phyloP scores from a whole-genome alignment of 2,797 vertebrate genomes.

The Euphonia xanthogaster region DNA sequence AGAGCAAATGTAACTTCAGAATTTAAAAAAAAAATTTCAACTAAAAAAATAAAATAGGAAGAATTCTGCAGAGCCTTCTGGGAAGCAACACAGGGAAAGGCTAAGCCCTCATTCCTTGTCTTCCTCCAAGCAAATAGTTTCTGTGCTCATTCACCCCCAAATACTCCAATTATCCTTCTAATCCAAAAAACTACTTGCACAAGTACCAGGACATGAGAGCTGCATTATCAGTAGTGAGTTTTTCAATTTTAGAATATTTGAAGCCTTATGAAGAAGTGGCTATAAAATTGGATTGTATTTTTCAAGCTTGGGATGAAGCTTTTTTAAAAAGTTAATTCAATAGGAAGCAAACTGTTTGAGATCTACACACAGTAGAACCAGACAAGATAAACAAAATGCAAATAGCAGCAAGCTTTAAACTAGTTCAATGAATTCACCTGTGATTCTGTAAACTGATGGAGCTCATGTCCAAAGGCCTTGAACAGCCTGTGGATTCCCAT shows the following conservation, averaged over 20 bases:
- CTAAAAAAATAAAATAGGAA: not conserved
- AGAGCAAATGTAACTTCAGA: not conserved
- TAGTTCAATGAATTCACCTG: constrained; percentile 17
- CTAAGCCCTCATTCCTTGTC: not conserved
- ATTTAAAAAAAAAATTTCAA: not conserved
- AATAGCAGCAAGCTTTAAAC: not conserved
- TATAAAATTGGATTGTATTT: not conserved
- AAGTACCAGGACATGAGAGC: not conserved
- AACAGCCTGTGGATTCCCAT: constrained; percentile 75
- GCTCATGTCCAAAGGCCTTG: constrained; percentile 79
- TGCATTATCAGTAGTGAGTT: not conserved
- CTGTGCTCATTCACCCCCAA: not conserved
- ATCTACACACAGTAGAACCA: not conserved
- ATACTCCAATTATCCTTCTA: not conserved
- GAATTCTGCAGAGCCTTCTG: not conserved
- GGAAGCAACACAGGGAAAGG: not conserved
- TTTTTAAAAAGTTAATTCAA: not conserved
- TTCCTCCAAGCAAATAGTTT: not conserved
- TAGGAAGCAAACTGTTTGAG: not conserved
- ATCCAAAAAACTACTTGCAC: not conserved
- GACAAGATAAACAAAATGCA: not conserved
- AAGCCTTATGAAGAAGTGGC: not conserved
- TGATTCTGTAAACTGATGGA: constrained; percentile 85
- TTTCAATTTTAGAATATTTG: not conserved
- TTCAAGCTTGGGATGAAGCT: not conserved